A percentile compares a stretch with the other conserved stretches of the same genome.
These are phyloP conservation scores for Ichneumoninae sp. DNA, from an alignment of 2,888 invertebrate genomes.

Conservation along the genomic window DNA sequence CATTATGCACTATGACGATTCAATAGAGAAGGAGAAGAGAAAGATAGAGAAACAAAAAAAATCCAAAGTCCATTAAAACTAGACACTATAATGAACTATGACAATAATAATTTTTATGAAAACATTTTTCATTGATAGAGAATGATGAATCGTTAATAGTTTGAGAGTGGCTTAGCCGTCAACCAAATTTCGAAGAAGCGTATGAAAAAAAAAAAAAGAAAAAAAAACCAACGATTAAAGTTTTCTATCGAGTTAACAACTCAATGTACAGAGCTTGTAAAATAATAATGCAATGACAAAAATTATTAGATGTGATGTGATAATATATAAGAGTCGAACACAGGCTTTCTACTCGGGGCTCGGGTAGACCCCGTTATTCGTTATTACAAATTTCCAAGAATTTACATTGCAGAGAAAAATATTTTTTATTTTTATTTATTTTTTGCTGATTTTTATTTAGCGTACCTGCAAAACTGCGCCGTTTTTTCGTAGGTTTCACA, in stretches of 20 bases:
- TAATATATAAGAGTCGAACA: constrained; percentile 35
- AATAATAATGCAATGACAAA: constrained; percentile 35
- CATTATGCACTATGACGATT: constrained; percentile 64
- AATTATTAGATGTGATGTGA: constrained; percentile 50
- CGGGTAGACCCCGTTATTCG: constrained; percentile 35
- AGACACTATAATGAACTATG: constrained; percentile 67
- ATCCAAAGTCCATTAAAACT: constrained; percentile 58
- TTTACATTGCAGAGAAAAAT: constrained; percentile 38
- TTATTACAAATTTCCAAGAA: constrained; percentile 28
- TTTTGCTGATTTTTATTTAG: constrained; percentile 71
- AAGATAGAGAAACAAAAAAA: constrained; percentile 15
- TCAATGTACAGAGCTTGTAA: constrained; percentile 45
- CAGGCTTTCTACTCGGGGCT: constrained; percentile 48
- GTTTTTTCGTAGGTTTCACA: constrained; percentile 83
- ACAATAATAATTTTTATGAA: constrained; percentile 54
- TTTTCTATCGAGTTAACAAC: constrained; percentile 32
- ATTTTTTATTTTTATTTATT: constrained; percentile 41
- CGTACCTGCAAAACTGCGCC: constrained; percentile 84
- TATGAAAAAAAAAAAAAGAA: constrained; percentile 62
- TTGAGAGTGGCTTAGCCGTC: constrained; percentile 71
- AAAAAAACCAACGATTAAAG: constrained; percentile 52
- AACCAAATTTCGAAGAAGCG: constrained; percentile 68
- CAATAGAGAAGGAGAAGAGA: constrained; percentile 8
- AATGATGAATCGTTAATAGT: constrained; percentile 32
- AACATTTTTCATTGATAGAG: background rate